Conservation (phyloP, 2,113 vertebrate species). For the Neogale vison region DNA sequence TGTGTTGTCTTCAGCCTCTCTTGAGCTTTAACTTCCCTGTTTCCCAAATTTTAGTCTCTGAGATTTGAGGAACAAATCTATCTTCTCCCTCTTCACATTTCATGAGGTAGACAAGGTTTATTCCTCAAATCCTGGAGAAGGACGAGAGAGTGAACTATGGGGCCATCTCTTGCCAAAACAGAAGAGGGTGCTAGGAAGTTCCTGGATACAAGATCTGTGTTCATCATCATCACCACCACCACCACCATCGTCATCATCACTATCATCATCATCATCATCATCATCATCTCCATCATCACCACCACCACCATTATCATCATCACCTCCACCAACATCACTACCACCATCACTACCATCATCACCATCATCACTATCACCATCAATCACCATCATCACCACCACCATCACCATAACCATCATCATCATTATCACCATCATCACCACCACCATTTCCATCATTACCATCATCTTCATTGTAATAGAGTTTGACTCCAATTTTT, state of each 20-base stretch:
- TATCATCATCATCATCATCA: neutral
- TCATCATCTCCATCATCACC: neutral
- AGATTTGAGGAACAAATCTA: neutral
- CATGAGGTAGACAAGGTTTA: neutral
- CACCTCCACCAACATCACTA: neutral
- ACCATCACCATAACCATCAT: neutral
- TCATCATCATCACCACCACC: too few relatives aligned
- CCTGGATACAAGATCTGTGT: neutral
- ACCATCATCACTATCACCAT: neutral
- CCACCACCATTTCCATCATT: neutral
- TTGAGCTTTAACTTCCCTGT: fast-evolving
- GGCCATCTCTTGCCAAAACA: neutral
- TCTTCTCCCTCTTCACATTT: neutral
- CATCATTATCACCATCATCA: neutral
- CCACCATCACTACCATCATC: neutral
- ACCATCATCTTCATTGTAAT: neutral
- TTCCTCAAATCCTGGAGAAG: neutral
- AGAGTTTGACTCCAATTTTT: neutral
- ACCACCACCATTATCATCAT: neutral
- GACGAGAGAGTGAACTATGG: neutral
- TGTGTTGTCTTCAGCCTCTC: neutral
- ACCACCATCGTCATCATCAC: neutral
- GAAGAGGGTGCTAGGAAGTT: neutral
- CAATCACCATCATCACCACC: neutral
- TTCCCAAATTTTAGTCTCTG: neutral